Percentiles rank a stretch among this genome's conserved stretches.
These are phyloP conservation scores for Melieria picta DNA, from an alignment of 2,888 invertebrate genomes.

Conservation along the genomic window DNA sequence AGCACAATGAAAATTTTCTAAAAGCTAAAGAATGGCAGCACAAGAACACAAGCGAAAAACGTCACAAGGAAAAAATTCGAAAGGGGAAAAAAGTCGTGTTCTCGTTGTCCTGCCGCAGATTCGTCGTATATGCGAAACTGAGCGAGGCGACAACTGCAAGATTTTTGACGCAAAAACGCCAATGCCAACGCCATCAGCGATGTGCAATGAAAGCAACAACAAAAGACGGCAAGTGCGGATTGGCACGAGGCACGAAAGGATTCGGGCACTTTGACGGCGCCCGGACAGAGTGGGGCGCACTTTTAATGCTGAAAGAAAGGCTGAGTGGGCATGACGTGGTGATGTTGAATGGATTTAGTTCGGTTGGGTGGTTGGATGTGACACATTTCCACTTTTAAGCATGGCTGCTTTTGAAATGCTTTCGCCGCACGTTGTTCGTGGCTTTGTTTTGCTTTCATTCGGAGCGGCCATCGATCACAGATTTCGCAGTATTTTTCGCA, in stretches of 20 bases:
- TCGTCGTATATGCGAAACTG: neutral
- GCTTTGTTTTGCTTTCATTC: constrained; percentile 27
- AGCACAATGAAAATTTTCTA: constrained; percentile 42
- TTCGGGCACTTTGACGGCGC: constrained; percentile 27
- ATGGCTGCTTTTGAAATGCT: constrained; percentile 59
- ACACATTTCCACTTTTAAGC: constrained; percentile 63
- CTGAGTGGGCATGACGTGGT: no score
- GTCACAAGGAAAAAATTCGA: constrained; percentile 48
- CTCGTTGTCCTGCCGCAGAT: neutral
- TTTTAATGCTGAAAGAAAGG: no score
- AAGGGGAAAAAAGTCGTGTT: constrained; percentile 49
- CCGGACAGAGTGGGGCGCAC: neutral
- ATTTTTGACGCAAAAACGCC: constrained; percentile 38
- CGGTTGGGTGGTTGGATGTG: constrained; percentile 43
- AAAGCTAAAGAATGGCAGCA: constrained; percentile 35
- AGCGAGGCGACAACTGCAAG: constrained; percentile 41
- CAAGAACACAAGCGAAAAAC: constrained; percentile 38
- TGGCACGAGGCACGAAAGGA: constrained; percentile 33
- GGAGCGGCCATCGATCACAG: constrained; percentile 58
- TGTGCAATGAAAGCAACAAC: constrained; percentile 37
- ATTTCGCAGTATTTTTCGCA: constrained; percentile 33
- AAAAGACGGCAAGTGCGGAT: neutral
- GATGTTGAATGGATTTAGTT: no score
- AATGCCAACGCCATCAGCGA: constrained; percentile 50
- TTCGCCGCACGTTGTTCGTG: constrained; percentile 46